Percentiles rank a stretch among this genome's conserved stretches.
Conservation (phyloP, 1,140 invertebrate genomes). For the Drosophila pruinosa region DNA sequence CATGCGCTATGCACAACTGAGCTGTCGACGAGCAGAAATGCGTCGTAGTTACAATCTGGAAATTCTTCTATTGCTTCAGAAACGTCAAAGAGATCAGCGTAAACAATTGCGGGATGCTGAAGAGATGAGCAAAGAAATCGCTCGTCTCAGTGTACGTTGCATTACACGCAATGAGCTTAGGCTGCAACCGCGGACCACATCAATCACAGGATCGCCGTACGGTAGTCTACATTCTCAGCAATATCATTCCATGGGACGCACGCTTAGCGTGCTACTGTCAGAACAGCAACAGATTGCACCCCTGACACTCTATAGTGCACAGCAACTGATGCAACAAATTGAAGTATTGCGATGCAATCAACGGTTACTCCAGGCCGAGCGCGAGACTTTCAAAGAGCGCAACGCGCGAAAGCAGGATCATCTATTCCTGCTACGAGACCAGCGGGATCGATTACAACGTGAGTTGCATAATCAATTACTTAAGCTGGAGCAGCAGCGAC, state of each 20-base stretch:
- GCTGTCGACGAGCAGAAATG: constrained; percentile 84
- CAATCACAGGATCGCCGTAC: constrained; percentile 42
- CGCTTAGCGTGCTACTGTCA: constrained; percentile 64
- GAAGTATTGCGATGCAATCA: constrained; percentile 85
- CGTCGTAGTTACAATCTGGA: constrained; percentile 89
- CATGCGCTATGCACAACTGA: constrained; percentile 69
- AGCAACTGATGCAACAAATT: constrained; percentile 84
- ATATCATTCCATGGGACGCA: constrained; percentile 78
- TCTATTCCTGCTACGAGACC: constrained; percentile 41
- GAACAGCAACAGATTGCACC: constrained; percentile 73
- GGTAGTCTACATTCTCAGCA: constrained; percentile 41
- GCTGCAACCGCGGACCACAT: constrained; percentile 58
- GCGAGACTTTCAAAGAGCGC: constrained; percentile 84
- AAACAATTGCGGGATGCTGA: constrained; percentile 81
- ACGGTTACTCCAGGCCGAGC: constrained; percentile 85
- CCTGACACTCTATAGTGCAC: constrained; percentile 82
- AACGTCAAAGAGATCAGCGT: constrained; percentile 72
- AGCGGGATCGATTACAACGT: constrained; percentile 33
- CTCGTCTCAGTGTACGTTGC: constrained; percentile 67
- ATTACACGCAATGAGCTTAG: constrained; percentile 69
- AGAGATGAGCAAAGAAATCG: constrained; percentile 77
- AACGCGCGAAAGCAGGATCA: constrained; percentile 72
- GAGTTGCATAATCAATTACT: constrained; percentile 33
- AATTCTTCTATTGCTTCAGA: constrained; percentile 85
- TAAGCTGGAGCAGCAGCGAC: constrained; percentile 45